Evolutionary conservation across 2,113 vertebrate species (phyloP), one percentile per base, ranked within the genome.

Genomic region (Silurus asotus): DNA sequence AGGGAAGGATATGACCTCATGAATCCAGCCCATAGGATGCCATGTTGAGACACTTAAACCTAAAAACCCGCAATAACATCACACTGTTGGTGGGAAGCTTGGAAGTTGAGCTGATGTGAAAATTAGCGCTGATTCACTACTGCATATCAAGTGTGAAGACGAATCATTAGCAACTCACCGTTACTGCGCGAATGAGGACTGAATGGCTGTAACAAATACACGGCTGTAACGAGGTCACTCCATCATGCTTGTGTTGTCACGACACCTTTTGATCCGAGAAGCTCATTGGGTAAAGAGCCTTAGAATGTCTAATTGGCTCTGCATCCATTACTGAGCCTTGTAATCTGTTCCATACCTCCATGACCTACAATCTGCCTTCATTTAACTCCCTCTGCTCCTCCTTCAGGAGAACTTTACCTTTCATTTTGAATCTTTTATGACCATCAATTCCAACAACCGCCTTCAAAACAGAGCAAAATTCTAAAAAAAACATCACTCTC

Each of bases 1-100:
- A 89, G 93, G 90, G 81, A 85, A 95, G 94, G 94, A 95, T 94
- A 90, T 95, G 94, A 95, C 93, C 94, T 95, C 88, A 94, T 95
- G 92, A 92, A 90, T 93, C 82, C 90, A 90, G 83, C 82, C 89
- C 92, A 93, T 89, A 86, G 89, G 91, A 89, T 17, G 92, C 25
- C 94, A 94, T 92, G 92, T 92, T 94, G 93, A 94, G 92, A 87
- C 93, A 94, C 92, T 94, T 95, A 93, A 77, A 86, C 85, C 89
- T 83, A 82, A 88, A 90, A 91, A 91, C 91, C 92, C 91, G 92
- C 92, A 93, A 87, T 88, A 87, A 91, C 82, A 88, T 61, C 25
- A n/a, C 88, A 84, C 89, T 86, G 86, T 90, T 89, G 89, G 91
- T 89, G 87, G 89, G 82, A 85, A 91, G 84, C 90, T 70, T 88